A percentile compares a stretch with the other conserved stretches of the same genome.
Conservation (phyloP, 2,888 invertebrate genomes). For the Eulithis prunata region DNA sequence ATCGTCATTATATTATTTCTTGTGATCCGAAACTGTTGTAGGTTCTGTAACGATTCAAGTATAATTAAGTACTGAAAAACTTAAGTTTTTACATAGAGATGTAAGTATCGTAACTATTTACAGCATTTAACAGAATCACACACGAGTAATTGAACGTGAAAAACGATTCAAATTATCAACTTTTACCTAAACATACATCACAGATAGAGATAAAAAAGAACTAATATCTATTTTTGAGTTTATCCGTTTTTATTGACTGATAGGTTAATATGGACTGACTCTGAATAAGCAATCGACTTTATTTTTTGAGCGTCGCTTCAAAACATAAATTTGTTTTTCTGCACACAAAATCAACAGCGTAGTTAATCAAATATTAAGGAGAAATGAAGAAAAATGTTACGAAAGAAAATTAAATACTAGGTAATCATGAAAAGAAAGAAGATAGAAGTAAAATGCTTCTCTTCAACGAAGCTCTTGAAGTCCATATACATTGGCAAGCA, state of each 20-base stretch:
- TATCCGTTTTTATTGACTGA: slow-evolving; percentile 34
- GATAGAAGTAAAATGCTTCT: slow-evolving; percentile 35
- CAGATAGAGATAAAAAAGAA: slow-evolving; percentile 78
- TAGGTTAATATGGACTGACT: slow-evolving; percentile 23
- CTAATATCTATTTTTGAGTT: slow-evolving; percentile 49
- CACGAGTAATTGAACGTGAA: slow-evolving; percentile 65
- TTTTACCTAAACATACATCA: slow-evolving; percentile 83
- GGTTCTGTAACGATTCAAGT: slow-evolving; percentile 20
- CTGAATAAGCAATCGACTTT: slow-evolving; percentile 48
- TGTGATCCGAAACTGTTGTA: slow-evolving; percentile 30
- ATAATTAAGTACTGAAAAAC: slow-evolving; percentile 43
- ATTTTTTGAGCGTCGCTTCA: slow-evolving; percentile 55
- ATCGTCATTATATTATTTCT: slow-evolving; percentile 30
- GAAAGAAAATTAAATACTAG: slow-evolving; percentile 45
- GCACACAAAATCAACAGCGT: slow-evolving; percentile 61
- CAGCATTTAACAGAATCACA: slow-evolving; percentile 64
- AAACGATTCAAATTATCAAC: slow-evolving; percentile 75
- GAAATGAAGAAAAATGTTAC: slow-evolving; percentile 56
- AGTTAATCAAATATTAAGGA: slow-evolving; percentile 59
- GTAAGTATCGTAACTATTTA: slow-evolving; percentile 56
- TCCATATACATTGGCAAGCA: slow-evolving; percentile 71
- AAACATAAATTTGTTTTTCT: slow-evolving; percentile 74
- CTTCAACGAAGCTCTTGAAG: slow-evolving; percentile 29
- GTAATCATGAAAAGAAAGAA: slow-evolving; percentile 40
- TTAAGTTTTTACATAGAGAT: slow-evolving; percentile 56